A percentile compares a stretch with the other conserved stretches of the same genome.
These are phyloP conservation scores for Drosophila ohnishii DNA, from an alignment of 1,140 invertebrate genomes.

Conservation along the genomic window DNA sequence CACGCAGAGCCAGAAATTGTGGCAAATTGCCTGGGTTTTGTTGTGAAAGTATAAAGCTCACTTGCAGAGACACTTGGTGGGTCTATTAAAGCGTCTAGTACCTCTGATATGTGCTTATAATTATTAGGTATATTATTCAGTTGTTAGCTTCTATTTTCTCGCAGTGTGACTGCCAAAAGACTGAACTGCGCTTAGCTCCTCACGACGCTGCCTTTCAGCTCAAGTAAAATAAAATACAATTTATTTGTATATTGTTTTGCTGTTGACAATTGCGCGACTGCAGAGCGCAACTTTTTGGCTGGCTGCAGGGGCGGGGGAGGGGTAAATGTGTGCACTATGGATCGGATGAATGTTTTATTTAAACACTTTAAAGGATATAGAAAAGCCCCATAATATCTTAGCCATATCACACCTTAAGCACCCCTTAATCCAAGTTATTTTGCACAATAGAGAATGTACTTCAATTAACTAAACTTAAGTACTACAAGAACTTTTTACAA, in stretches of 20 bases:
- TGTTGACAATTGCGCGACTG: conserved; percentile 60
- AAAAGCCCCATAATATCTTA: too few species aligned
- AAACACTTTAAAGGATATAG: neutral
- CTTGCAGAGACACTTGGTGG: neutral
- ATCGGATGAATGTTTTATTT: neutral
- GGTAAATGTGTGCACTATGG: conserved; percentile 5
- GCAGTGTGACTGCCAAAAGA: conserved; percentile 49
- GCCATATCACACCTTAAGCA: too few species aligned
- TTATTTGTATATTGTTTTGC: conserved; percentile 73
- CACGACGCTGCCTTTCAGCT: conserved; percentile 56
- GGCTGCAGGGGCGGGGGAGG: neutral
- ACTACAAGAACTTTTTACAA: too few species aligned
- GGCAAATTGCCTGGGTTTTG: neutral
- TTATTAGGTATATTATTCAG: neutral
- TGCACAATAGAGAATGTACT: too few species aligned
- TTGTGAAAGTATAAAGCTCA: neutral
- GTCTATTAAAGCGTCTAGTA: neutral
- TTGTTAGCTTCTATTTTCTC: neutral
- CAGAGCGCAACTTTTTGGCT: conserved; percentile 27
- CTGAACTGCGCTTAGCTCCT: conserved; percentile 23
- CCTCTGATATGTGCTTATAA: neutral
- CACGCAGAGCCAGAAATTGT: conserved; percentile 10
- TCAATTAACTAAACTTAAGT: too few species aligned
- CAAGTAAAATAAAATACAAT: conserved; percentile 74
- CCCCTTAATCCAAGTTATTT: too few species aligned